phyloP scores from a whole-genome alignment of 1,140 invertebrate species.

The Magallana angulata region DNA sequence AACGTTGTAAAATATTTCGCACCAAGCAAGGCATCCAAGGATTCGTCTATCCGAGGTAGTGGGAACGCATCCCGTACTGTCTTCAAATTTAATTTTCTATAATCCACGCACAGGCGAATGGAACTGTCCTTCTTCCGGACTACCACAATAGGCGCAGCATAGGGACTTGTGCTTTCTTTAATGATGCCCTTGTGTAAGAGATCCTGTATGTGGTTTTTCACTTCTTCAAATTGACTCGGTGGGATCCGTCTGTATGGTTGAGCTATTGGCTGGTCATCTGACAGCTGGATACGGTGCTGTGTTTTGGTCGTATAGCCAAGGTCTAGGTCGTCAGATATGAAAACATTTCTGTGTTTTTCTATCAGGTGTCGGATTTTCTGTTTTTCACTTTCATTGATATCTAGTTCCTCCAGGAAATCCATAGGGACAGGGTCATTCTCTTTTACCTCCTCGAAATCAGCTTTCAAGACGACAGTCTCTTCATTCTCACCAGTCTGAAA shows the following conservation, averaged over 20 bases:
- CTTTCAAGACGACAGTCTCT: slow-evolving; percentile 41
- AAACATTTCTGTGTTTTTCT: slow-evolving; percentile 23
- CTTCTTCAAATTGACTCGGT: too few relatives aligned
- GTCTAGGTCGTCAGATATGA: slow-evolving; percentile 28
- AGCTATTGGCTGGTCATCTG: too few relatives aligned
- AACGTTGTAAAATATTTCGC: slow-evolving; percentile 72
- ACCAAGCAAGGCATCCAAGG: slow-evolving; percentile 64
- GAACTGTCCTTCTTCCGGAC: slow-evolving; percentile 54
- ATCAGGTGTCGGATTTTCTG: slow-evolving; percentile 4
- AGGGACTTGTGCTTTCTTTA: slow-evolving; percentile 46
- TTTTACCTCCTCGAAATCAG: slow-evolving; percentile 1
- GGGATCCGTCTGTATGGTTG: too few relatives aligned
- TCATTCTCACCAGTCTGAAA: slow-evolving; percentile 3
- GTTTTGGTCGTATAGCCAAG: slow-evolving; percentile 39
- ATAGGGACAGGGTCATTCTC: background rate
- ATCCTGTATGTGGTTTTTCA: slow-evolving; percentile 38
- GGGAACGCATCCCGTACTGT: slow-evolving; percentile 81
- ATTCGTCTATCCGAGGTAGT: slow-evolving; percentile 80
- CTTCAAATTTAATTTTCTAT: background rate
- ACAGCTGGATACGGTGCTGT: slow-evolving; percentile 43
- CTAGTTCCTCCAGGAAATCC: background rate
- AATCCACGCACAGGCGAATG: background rate
- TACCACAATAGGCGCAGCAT: slow-evolving; percentile 54
- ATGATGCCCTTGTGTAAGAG: slow-evolving; percentile 45
- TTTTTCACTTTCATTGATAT: background rate